Evolutionary conservation across 2,797 vertebrate species (phyloP).

Genomic region (Tachyglossus aculeatus): DNA sequence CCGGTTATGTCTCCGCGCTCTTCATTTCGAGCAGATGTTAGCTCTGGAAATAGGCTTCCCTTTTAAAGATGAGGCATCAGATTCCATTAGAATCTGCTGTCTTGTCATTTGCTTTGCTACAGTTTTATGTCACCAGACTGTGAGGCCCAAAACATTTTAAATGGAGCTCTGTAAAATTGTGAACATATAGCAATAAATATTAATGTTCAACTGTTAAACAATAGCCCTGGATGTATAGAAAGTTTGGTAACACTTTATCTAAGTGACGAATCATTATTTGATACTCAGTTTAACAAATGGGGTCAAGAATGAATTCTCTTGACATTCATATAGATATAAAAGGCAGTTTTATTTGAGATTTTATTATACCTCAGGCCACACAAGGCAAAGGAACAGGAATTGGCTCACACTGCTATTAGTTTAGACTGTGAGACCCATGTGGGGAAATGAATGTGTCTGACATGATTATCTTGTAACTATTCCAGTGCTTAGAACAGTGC

Average conservation of each 20-base stretch:
- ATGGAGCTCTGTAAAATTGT: conserved; percentile 65
- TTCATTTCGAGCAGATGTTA: conserved; percentile 68
- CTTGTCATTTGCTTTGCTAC: conserved; percentile 65
- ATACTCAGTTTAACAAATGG: conserved; percentile 13
- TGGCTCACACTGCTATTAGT: no score
- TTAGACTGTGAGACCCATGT: no score
- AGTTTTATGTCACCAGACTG: conserved; percentile 67
- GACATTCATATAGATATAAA: conserved; percentile 6
- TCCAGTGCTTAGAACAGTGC: no score
- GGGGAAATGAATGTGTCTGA: no score
- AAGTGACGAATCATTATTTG: conserved; percentile 24
- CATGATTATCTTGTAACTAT: no score
- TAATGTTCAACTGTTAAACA: conserved; percentile 62
- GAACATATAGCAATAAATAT: conserved; percentile 70
- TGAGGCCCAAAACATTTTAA: conserved; percentile 72
- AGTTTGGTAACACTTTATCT: conserved; percentile 50
- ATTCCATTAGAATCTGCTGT: conserved; percentile 69
- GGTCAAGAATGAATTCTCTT: conserved; percentile 6
- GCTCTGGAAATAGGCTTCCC: conserved; percentile 67
- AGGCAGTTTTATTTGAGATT: conserved; percentile 11
- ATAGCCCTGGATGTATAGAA: conserved; percentile 50
- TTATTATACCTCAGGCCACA: neutral
- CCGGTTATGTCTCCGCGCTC: conserved; percentile 19
- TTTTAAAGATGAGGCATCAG: conserved; percentile 68
- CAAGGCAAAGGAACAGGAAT: neutral